Conservation (phyloP, 2,888 invertebrate genomes). For the Melipona beecheii region DNA sequence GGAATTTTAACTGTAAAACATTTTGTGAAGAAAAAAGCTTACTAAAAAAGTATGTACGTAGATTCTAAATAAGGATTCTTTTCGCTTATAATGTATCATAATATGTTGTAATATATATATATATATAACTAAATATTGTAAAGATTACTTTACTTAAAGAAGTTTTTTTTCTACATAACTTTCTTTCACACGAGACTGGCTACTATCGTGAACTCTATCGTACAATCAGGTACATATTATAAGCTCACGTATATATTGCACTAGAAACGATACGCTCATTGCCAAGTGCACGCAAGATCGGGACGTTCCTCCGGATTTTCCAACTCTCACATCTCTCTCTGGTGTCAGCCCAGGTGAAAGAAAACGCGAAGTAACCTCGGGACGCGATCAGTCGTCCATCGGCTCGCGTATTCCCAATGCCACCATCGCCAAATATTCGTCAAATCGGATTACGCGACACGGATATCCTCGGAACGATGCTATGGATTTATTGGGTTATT, state of each 20-base stretch:
- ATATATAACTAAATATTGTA: too few species aligned
- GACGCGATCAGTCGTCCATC: constrained; percentile 4
- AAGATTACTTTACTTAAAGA: too few species aligned
- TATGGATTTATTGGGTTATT: constrained; percentile 27
- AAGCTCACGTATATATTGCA: constrained; percentile 62
- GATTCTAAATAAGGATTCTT: too few species aligned
- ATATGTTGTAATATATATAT: too few species aligned
- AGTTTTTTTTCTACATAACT: too few species aligned
- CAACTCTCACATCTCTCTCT: constrained; percentile 34
- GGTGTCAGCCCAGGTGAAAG: not conserved
- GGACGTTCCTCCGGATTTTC: not conserved
- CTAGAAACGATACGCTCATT: constrained; percentile 38
- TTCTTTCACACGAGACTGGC: too few species aligned
- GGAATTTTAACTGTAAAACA: too few species aligned
- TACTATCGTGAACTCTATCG: not conserved
- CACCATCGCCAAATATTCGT: constrained; percentile 6
- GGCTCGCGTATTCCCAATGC: not conserved
- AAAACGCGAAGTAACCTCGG: constrained; percentile 44
- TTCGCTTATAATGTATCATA: too few species aligned
- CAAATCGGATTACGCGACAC: not conserved
- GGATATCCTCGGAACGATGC: not conserved
- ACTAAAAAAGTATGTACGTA: too few species aligned
- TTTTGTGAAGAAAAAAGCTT: too few species aligned
- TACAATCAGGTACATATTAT: not conserved
- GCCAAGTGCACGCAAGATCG: constrained; percentile 26